Evolutionary conservation across 2,797 vertebrate species (phyloP).

Genomic region (Clarias fuscus): DNA sequence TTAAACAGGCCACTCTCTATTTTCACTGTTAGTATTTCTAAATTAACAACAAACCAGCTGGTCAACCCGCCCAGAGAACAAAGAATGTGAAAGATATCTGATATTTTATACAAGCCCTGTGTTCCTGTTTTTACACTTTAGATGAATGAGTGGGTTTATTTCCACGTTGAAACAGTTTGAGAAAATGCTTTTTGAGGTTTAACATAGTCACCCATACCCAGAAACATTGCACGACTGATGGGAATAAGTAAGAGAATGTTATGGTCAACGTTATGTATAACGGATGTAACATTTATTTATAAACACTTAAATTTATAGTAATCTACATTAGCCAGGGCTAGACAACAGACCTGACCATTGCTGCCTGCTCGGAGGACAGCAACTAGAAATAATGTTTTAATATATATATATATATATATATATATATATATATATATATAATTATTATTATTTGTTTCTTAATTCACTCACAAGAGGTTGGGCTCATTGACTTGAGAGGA

Average conservation of each 20-base stretch:
- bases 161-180: neutral
- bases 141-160: constrained; percentile 25
- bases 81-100: constrained; percentile 34
- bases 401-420: too few species aligned
- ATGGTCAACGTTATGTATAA: neutral
- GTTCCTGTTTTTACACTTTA: constrained; percentile 11
- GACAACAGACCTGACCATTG: neutral
- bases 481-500: neutral
- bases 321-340: too few species aligned
- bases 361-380: neutral
- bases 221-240: neutral
- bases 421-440: too few species aligned
- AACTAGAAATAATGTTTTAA: neutral
- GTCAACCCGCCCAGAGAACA: constrained; percentile 15
- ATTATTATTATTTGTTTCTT: neutral
- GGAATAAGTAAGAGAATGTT: constrained; percentile 6
- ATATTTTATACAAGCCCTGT: constrained; percentile 28
- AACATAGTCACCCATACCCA: neutral
- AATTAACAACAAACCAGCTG: constrained; percentile 7
- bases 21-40: constrained; percentile 13
- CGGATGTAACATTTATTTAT: neutral
- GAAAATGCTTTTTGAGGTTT: constrained; percentile 16
- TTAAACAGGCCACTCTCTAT: neutral
- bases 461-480: neutral
- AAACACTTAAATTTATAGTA: neutral